These are phyloP conservation scores for Drosophila basisetae DNA, from an alignment of 2,888 invertebrate genomes.

Conservation along the genomic window DNA sequence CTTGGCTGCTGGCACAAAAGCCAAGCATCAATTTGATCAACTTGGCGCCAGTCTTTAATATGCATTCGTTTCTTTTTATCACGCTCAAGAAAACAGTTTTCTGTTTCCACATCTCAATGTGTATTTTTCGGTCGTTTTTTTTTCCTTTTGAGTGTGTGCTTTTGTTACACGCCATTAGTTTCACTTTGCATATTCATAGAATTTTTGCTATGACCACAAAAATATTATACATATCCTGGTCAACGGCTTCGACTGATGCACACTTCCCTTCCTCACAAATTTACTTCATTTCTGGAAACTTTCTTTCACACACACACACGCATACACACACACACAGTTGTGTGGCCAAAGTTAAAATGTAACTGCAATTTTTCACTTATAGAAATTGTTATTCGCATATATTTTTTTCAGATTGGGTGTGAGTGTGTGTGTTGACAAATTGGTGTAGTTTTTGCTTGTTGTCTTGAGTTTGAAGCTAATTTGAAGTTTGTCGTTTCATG, in stretches of 20 bases:
- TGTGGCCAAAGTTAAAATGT: constrained; percentile 58
- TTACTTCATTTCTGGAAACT: constrained; percentile 12
- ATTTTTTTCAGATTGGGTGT: neutral
- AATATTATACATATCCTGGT: constrained; percentile 46
- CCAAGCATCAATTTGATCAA: constrained; percentile 77
- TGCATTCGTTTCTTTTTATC: constrained; percentile 48
- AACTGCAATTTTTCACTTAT: constrained; percentile 57
- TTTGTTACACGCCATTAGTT: constrained; percentile 76
- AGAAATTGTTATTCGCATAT: constrained; percentile 62
- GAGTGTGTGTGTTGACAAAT: constrained; percentile 40
- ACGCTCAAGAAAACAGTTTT: constrained; percentile 9
- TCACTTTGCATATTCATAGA: constrained; percentile 68
- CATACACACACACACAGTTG: constrained; percentile 26
- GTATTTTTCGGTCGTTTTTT: constrained; percentile 25
- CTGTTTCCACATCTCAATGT: constrained; percentile 7
- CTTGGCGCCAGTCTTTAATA: constrained; percentile 77
- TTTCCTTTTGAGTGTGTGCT: constrained; percentile 24
- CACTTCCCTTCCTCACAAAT: constrained; percentile 25
- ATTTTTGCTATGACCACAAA: constrained; percentile 47
- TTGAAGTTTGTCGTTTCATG: constrained; percentile 62
- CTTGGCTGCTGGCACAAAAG: constrained; percentile 68
- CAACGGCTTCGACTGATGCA: constrained; percentile 34
- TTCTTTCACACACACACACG: constrained; percentile 4
- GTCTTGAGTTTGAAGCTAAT: constrained; percentile 58
- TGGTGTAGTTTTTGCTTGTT: constrained; percentile 42